phyloP scores from a whole-genome alignment of 2,797 vertebrate species.

The Myotis pilosus region DNA sequence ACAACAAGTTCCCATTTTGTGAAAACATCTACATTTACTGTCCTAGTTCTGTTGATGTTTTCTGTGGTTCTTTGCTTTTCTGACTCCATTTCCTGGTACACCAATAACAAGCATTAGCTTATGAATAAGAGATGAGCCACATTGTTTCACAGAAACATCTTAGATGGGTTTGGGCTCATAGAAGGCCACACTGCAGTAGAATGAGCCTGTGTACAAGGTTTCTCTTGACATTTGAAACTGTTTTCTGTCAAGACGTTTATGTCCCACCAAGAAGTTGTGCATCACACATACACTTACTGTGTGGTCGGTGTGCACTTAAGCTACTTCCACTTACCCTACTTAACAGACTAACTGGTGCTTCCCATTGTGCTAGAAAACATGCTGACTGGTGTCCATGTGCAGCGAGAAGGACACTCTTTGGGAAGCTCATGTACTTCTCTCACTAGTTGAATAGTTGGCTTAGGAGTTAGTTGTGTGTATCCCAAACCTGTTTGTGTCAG shows the following conservation, averaged over 20 bases:
- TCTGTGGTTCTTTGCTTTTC: constrained; percentile 48
- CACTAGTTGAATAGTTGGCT: neutral
- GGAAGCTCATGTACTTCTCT: neutral
- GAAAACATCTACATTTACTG: neutral
- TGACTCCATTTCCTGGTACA: constrained; percentile 51
- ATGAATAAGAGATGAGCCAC: constrained; percentile 68
- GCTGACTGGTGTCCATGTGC: neutral
- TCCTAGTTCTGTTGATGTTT: constrained; percentile 27
- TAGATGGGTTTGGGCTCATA: neutral
- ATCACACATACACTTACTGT: neutral
- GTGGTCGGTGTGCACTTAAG: neutral
- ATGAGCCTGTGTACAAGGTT: neutral
- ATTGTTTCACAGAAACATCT: neutral
- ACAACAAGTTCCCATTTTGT: neutral
- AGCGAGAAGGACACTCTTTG: neutral
- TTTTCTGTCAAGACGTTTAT: neutral
- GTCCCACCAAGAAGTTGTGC: neutral
- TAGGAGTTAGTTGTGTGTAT: neutral
- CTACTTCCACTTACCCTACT: neutral
- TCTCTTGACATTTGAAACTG: neutral
- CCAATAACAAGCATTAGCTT: constrained; percentile 8
- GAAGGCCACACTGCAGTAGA: neutral
- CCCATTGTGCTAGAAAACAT: neutral
- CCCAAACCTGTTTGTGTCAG: neutral
- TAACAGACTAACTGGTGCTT: neutral